Conservation (phyloP, 1,140 invertebrate species). For the Goniozus legneri region DNA sequence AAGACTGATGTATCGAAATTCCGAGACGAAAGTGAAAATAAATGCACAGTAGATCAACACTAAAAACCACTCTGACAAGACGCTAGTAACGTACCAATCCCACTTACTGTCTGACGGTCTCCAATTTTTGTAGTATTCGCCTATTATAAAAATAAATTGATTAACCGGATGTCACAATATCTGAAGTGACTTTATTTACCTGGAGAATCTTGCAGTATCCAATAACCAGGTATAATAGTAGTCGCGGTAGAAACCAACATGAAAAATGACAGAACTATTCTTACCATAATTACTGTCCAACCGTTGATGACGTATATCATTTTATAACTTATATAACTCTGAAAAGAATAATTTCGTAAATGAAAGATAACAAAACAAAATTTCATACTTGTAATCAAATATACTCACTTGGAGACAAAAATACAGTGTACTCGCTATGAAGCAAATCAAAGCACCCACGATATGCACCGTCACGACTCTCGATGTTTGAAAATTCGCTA, state of each 20-base stretch:
- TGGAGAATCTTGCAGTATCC: slow-evolving; percentile 30
- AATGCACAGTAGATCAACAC: slow-evolving; percentile 56
- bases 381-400: neutral
- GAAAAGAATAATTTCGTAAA: slow-evolving; percentile 2
- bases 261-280: slow-evolving; percentile 22
- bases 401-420: slow-evolving; percentile 34
- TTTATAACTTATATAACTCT: slow-evolving; percentile 35
- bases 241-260: slow-evolving; percentile 28
- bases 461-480: slow-evolving; percentile 33
- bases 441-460: slow-evolving; percentile 36
- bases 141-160: slow-evolving; percentile 19
- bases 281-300: slow-evolving; percentile 24
- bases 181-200: no score
- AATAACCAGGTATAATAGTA: slow-evolving; percentile 30
- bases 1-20: slow-evolving; percentile 52
- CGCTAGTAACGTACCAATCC: slow-evolving; percentile 61
- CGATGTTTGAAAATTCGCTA: slow-evolving; percentile 39
- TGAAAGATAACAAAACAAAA: neutral
- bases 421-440: slow-evolving; percentile 31
- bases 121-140: slow-evolving; percentile 52
- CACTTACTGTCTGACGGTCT: slow-evolving; percentile 62
- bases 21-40: slow-evolving; percentile 57
- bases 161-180: no score
- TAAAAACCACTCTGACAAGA: slow-evolving; percentile 61
- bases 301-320: slow-evolving; percentile 31